Evolutionary conservation across 2,113 vertebrate genomes (phyloP).

Genomic region (Egretta garzetta): DNA sequence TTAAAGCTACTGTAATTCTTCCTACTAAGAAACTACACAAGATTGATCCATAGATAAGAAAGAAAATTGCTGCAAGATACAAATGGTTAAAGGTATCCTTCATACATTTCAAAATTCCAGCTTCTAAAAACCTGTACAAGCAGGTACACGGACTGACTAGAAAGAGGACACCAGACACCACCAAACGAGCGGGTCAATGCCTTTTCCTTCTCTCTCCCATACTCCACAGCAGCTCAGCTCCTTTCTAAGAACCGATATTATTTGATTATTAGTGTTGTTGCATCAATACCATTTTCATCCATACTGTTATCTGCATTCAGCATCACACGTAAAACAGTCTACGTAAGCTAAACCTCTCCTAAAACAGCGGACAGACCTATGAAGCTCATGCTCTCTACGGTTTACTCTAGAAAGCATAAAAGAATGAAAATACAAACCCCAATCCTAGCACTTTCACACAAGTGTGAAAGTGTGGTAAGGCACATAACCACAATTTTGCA

Average conservation of each 20-base stretch:
- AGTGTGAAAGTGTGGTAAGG: neutral
- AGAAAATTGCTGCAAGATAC: neutral
- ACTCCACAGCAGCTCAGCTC: neutral
- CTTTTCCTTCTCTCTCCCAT: neutral
- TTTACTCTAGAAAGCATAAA: neutral
- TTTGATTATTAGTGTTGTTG: neutral
- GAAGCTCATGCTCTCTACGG: neutral
- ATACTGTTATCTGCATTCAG: neutral
- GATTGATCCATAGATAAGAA: neutral
- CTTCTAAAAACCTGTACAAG: neutral
- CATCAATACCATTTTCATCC: neutral
- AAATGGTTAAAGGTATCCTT: neutral
- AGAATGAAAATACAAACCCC: neutral
- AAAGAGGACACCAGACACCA: neutral
- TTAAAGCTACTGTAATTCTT: neutral
- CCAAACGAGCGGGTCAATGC: rapidly evolving
- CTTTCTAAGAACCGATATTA: neutral
- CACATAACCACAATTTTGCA: neutral
- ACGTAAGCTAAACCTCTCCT: neutral
- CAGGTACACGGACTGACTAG: rapidly evolving
- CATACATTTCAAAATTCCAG: neutral
- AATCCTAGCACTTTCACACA: neutral
- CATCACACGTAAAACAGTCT: neutral
- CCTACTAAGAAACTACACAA: neutral
- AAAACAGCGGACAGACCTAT: neutral